These are phyloP conservation scores for Anastatus disparis DNA, from an alignment of 1,140 invertebrate species.

Conservation along the genomic window DNA sequence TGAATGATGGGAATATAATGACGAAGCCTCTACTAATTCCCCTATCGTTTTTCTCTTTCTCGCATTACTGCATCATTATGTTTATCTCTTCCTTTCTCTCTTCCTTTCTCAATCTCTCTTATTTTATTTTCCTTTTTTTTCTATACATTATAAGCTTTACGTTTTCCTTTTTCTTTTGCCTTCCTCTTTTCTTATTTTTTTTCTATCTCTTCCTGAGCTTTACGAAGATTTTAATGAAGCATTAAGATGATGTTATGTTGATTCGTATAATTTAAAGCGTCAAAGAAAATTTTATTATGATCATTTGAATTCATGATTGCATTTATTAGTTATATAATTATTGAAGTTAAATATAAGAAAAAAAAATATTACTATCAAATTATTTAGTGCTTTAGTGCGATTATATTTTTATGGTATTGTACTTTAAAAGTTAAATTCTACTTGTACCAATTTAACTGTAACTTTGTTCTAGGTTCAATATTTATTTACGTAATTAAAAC, in stretches of 20 bases:
- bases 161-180: not conserved
- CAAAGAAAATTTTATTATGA: not conserved
- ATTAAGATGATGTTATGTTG: slow-evolving; percentile 11
- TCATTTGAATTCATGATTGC: not conserved
- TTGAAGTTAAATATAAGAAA: too few relatives aligned
- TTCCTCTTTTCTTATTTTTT: not conserved
- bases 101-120: slow-evolving; percentile 34
- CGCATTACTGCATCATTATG: slow-evolving; percentile 37
- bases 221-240: not conserved
- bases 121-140: too few relatives aligned
- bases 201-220: not conserved
- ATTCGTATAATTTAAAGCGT: not conserved
- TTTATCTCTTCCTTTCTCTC: slow-evolving; percentile 34
- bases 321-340: not conserved
- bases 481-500: too few relatives aligned
- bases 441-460: too few relatives aligned
- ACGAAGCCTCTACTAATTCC: slow-evolving; percentile 52
- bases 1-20: slow-evolving; percentile 57
- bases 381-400: too few relatives aligned
- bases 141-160: slow-evolving; percentile 24
- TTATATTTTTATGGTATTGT: too few relatives aligned
- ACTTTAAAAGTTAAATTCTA: too few relatives aligned
- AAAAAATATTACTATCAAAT: too few relatives aligned
- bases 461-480: too few relatives aligned
- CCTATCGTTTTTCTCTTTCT: slow-evolving; percentile 47